phyloP scores from a whole-genome alignment of 2,797 vertebrate species.

The Cyclopterus lumpus region DNA sequence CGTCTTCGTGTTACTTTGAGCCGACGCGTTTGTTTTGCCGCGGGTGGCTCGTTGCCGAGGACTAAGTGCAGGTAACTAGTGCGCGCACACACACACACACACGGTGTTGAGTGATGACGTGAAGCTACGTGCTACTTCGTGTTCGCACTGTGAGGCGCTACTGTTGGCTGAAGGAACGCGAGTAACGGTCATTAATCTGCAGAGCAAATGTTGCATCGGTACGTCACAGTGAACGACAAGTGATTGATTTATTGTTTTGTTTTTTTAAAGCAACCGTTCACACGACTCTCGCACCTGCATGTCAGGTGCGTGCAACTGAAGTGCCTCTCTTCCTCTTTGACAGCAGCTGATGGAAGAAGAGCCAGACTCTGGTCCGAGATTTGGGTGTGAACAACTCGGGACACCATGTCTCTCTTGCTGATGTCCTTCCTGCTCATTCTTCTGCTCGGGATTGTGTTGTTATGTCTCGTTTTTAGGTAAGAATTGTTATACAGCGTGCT shows the following conservation, averaged over 20 bases:
- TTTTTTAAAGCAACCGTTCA: neutral
- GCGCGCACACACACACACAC: neutral
- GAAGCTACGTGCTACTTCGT: slow-evolving; percentile 37
- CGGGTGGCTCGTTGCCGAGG: neutral
- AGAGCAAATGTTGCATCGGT: neutral
- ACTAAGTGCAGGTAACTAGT: neutral
- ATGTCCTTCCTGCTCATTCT: slow-evolving; percentile 68
- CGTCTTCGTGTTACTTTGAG: neutral
- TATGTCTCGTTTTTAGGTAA: slow-evolving; percentile 80
- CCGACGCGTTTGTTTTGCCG: neutral
- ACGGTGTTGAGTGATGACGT: slow-evolving; percentile 27
- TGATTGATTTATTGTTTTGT: neutral
- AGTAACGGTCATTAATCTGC: neutral
- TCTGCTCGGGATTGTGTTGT: slow-evolving; percentile 61
- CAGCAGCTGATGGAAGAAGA: slow-evolving; percentile 59
- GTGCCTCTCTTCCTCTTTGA: slow-evolving; percentile 41
- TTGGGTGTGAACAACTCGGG: slow-evolving; percentile 71
- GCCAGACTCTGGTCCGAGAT: slow-evolving; percentile 59
- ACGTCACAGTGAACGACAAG: neutral
- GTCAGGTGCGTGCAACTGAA: slow-evolving; percentile 24
- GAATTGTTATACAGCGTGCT: neutral
- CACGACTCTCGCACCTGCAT: neutral
- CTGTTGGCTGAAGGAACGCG: slow-evolving; percentile 14
- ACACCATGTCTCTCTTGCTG: slow-evolving; percentile 82
- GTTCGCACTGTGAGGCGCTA: slow-evolving; percentile 25